Evolutionary conservation across 2,113 vertebrate species (phyloP), one percentile per base, ranked within the genome.

Genomic region (Conger conger): DNA sequence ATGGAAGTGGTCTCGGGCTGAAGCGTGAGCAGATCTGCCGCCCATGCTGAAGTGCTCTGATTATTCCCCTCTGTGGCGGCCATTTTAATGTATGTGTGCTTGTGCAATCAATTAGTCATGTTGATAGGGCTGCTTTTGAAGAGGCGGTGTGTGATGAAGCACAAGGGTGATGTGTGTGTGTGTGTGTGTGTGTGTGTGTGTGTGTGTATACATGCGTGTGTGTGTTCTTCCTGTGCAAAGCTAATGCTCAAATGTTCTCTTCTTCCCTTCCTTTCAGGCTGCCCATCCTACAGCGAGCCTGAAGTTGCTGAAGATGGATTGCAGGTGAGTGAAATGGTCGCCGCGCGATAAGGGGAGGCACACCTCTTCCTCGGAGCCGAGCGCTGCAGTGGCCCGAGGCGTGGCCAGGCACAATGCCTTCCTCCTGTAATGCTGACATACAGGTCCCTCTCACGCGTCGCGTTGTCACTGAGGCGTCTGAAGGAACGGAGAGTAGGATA

Each of bases 221-320:
- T 20, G 54, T 15, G 18, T 57, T 7, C 18, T 2, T 18, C 54
- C 13, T 57, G 18, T 63, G 20, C 18, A 23, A 27, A 63, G 4
- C 18, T 63, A 33, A 13, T 73, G 68, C 15, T n/a, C 63, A 30
- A 27, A 73, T 30, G 63, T 73, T 17, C 53, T n/a, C 83, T 3
- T 50, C 11, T 15, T 77, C 73, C 30, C 60, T 87, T 23, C 88
- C 2, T 89, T 91, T 0, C 92, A 98, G 97, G 96, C 86, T 97
- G 95, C 89, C 94, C 95, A 84, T 86, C 94, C 1, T 94, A 96
- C 89, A 96, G 93, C 86, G 97, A 98, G 87, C 89, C 93, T 15
- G 96, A 97, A 89, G 92, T 90, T 89, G 88, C 94, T 50, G 97
- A 97, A 88, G 96, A 97, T 87, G 96, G 96, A 87, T 93, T 95